Conservation (phyloP, 2,797 vertebrate genomes). For the Cercopithecus mitis region DNA sequence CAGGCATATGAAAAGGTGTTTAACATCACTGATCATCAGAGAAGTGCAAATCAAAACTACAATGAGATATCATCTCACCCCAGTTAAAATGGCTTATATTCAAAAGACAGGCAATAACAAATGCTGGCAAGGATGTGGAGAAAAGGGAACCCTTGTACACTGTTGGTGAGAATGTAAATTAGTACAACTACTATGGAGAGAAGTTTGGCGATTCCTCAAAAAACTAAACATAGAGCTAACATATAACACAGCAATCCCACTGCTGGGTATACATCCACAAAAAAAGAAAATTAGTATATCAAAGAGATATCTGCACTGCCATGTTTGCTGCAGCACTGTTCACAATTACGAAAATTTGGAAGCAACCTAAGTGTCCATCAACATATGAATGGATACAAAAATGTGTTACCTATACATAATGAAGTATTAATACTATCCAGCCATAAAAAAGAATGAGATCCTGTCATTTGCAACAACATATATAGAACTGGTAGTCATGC, state of each 20-base stretch:
- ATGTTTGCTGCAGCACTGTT: not conserved
- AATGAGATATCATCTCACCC: not conserved
- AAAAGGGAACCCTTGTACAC: not conserved
- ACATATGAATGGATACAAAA: not conserved
- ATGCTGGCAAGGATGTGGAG: not conserved
- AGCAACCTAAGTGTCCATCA: not conserved
- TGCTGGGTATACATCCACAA: not conserved
- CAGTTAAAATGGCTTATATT: not conserved
- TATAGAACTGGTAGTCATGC: not conserved
- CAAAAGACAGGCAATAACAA: not conserved
- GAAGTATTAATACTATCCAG: not conserved
- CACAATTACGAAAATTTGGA: not conserved
- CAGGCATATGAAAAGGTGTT: not conserved
- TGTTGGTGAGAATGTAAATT: not conserved
- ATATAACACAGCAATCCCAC: not conserved
- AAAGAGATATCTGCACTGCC: not conserved
- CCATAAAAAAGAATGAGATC: not conserved
- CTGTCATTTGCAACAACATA: not conserved
- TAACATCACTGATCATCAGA: not conserved
- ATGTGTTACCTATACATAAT: not conserved
- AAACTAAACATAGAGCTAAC: not conserved
- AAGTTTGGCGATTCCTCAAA: not conserved
- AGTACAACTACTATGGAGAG: not conserved
- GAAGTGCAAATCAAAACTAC: not conserved
- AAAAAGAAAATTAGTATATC: not conserved